Evolutionary conservation across 2,797 vertebrate genomes (phyloP).

Genomic region (Tenualosa ilisha): DNA sequence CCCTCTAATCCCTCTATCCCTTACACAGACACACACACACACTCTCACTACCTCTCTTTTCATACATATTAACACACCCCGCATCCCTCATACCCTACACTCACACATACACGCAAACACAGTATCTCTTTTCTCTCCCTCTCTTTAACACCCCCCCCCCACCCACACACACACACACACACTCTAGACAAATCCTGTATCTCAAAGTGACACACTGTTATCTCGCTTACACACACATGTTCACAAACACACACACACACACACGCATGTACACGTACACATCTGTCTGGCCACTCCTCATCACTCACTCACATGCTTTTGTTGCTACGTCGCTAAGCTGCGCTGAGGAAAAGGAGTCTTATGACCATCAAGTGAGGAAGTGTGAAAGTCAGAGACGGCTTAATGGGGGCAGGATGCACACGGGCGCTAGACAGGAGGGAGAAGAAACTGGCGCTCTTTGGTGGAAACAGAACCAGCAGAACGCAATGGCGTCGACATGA

Average conservation of each 20-base stretch:
- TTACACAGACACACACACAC: neutral
- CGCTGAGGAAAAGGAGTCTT: neutral
- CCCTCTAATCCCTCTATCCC: too few species aligned
- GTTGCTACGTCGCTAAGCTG: neutral
- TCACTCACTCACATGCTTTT: neutral
- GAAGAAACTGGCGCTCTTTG: neutral
- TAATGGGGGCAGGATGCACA: neutral
- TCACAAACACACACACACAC: neutral
- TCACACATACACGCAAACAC: too few species aligned
- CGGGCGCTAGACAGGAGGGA: neutral
- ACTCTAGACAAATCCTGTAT: neutral
- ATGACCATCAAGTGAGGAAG: neutral
- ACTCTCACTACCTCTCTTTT: neutral
- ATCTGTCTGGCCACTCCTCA: neutral
- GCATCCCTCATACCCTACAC: too few species aligned
- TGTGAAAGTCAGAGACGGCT: neutral
- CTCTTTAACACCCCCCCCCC: too few species aligned
- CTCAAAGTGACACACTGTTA: neutral
- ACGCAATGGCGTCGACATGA: neutral
- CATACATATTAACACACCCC: too few species aligned
- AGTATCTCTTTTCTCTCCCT: too few species aligned
- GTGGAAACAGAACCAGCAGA: neutral
- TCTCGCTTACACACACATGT: neutral
- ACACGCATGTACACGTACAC: neutral
- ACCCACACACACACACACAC: neutral